Evolutionary conservation across 2,113 vertebrate species (phyloP), one percentile per base, ranked within the genome.

Genomic region (Bubo scandiacus): DNA sequence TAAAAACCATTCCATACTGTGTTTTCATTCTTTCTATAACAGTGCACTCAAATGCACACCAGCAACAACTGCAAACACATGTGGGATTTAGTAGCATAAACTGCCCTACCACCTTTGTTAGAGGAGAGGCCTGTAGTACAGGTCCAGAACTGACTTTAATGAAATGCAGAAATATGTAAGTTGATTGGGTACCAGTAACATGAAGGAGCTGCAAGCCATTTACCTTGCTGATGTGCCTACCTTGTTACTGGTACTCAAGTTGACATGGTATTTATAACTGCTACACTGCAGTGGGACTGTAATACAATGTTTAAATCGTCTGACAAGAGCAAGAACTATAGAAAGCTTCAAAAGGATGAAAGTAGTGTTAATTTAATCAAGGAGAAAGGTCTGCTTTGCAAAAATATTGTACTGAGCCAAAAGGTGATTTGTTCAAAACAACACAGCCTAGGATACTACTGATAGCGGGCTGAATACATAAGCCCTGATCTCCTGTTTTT

Each of bases 21-120:
- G 43, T 83, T 97, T 92, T 97, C 91, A 95, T 96, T 95, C 82
- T 86, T 83, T 63, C 54, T 93, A 42, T 87, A 80, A 49, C 30
- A 81, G 51, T 26, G 55, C 59, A 51, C 83, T 83, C 68, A 86
- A 68, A 81, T 36, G 71, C 86, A 80, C 32, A 80, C 42, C 43
- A 96, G 94, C 73, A 77, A 83, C 36, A 16, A 61, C 61, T 73
- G 55, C 55, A 94, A 94, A 66, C 45, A 47, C n/a, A 57, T 85
- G 38, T 65, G 45, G 63, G 73, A 81, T 42, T 65, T 23, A 38
- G 55, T 10, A 65, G 19, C 78, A 57, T 36, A 9, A 67, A 86
- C 38, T 30, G 40, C 10, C 36, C 38, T 80, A n/a, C 45, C 21
- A 21, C n/a, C 34, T 40, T 54, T 23, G 75, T 8, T 38, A 45